Base-by-base conservation (phyloP, 2,113 vertebrate species). In the Siphamia tubifer region DNA sequence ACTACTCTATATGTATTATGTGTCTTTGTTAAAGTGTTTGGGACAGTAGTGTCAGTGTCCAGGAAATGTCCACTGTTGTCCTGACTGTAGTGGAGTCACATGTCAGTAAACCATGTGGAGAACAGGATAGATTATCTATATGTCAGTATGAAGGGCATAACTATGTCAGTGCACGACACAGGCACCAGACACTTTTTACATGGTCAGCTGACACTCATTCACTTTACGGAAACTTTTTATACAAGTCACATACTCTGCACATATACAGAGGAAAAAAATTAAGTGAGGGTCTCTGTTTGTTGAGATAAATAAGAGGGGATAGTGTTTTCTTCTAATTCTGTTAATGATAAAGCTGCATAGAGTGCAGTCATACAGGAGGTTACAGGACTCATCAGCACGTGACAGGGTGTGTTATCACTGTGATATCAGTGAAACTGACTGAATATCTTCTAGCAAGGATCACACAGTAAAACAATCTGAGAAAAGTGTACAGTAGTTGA, bases 41-140 rank as follows among this genome's bases (percentile, higher is more conserved):
- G 12, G 48, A 10, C 5, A 24, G 13, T 13, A 23, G 30, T 17
- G 21, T 1, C 23, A 8, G 1, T 52, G 17, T 61, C 16, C 20
- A 40, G 36, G 32, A 55, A 56, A 36, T 12, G 2, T 23, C 24
- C 38, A 48, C 27, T 24, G 23, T 12, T 13, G 27, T 21, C 3
- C 35, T 28, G 38, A 25, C 12, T 0, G 6, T 16, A 7, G 23
- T 17, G 43, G 8, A 48, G 67, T 78, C 52, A 71, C 73, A 57
- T 78, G 67, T 49, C 61, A 53, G 6, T 4, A 30, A 61, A 43
- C 48, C 49, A 47, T 51, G 58, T 63, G 28, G 20, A 60, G 32
- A 52, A 39, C 44, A 70, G 38, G 42, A 45, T 71, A 24, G 38
- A 56, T 60, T 17, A 75, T 75, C 78, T 82, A 72, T 82, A 74